Conservation (phyloP, 2,888 invertebrate genomes). For the Chymomyza caudatula region DNA sequence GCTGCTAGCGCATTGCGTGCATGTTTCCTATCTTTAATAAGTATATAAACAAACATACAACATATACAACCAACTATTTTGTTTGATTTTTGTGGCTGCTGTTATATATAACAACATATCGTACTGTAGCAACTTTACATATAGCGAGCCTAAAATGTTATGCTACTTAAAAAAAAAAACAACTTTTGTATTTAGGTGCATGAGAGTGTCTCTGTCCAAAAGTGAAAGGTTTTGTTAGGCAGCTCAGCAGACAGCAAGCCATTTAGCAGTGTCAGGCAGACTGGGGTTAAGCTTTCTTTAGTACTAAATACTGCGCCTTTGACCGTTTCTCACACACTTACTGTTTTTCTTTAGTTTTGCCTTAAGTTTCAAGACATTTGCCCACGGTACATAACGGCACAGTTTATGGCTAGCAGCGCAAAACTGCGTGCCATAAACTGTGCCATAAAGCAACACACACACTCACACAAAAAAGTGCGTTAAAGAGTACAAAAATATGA, state of each 20-base stretch:
- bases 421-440: not conserved
- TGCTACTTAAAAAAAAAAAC: not conserved
- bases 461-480: constrained; percentile 66
- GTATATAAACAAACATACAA: constrained; percentile 15
- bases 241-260: constrained; percentile 18
- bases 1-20: constrained; percentile 22
- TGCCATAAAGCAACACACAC: not conserved
- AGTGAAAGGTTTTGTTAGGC: constrained; percentile 2
- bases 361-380: not conserved
- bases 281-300: not conserved
- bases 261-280: not conserved
- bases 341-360: not conserved
- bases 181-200: constrained; percentile 55
- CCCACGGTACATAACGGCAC: not conserved
- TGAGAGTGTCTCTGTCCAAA: constrained; percentile 58
- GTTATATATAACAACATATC: constrained; percentile 9
- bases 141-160: not conserved
- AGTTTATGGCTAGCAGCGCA: not conserved
- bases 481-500: constrained; percentile 34
- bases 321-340: not conserved
- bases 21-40: constrained; percentile 16
- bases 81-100: constrained; percentile 36
- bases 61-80: constrained; percentile 16
- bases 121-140: not conserved
- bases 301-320: not conserved